These are phyloP conservation scores for Emydoidea blandingii DNA, from an alignment of 2,797 vertebrate species.

Conservation along the genomic window DNA sequence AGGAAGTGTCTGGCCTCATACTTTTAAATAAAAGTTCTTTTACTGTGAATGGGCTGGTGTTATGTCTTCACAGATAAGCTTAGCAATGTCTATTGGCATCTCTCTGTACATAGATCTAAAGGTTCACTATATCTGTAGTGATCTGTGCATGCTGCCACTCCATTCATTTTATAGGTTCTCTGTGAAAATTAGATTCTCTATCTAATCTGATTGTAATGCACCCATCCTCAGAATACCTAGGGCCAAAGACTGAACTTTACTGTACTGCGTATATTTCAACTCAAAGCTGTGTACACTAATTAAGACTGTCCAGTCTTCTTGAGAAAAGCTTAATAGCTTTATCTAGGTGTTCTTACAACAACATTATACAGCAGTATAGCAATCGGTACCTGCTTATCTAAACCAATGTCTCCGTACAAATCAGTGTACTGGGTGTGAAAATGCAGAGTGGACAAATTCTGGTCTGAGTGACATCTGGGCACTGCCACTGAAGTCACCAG, in stretches of 20 bases:
- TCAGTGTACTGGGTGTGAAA: neutral
- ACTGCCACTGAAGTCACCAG: neutral
- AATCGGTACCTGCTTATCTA: neutral
- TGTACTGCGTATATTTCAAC: neutral
- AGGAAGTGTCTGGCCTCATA: neutral
- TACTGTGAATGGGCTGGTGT: neutral
- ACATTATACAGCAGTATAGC: neutral
- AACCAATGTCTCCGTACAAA: neutral
- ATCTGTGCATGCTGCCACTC: neutral
- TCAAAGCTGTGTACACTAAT: neutral
- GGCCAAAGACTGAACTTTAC: neutral
- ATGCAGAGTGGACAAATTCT: neutral
- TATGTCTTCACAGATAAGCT: neutral
- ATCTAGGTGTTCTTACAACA: neutral
- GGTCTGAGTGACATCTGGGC: neutral
- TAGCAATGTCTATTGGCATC: neutral
- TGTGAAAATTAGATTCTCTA: neutral
- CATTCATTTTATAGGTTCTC: neutral
- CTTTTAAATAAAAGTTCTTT: conserved; percentile 1
- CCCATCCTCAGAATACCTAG: neutral
- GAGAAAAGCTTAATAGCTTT: neutral
- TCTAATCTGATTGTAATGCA: conserved; percentile 20
- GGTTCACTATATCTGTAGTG: neutral
- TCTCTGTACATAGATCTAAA: neutral
- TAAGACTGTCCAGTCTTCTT: neutral